Evolutionary conservation across 2,113 vertebrate genomes (phyloP).

Genomic region (Trogon melanurus): DNA sequence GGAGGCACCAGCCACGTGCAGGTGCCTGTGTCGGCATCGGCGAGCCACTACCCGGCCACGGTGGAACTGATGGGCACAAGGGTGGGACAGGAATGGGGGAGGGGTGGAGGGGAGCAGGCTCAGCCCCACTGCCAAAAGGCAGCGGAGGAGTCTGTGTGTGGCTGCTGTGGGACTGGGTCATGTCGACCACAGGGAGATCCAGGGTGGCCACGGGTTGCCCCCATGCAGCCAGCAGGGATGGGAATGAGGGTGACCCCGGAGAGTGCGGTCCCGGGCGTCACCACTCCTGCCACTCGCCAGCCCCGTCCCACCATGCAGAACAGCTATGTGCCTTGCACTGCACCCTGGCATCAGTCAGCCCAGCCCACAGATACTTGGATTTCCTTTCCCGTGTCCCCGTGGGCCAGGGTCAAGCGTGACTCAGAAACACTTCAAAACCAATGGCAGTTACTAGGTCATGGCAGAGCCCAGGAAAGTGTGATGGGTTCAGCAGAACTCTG

Average conservation of each 20-base stretch:
- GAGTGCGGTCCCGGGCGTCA: not conserved
- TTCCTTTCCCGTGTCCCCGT: not conserved
- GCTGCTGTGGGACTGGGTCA: not conserved
- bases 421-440: not conserved
- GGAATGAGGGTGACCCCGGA: accelerated
- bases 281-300: not conserved
- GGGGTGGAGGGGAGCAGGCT: not conserved
- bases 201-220: not conserved
- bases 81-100: not conserved
- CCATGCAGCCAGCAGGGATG: not conserved
- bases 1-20: accelerated
- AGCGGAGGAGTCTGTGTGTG: accelerated
- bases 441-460: not conserved
- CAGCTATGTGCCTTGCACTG: not conserved
- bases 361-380: not conserved
- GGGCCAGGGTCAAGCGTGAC: not conserved
- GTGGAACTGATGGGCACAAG: not conserved
- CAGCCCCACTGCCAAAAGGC: not conserved
- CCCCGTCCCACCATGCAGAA: not conserved
- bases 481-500: not conserved
- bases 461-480: not conserved
- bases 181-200: accelerated
- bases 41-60: accelerated
- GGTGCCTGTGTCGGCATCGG: accelerated
- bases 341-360: not conserved